Conservation (phyloP, 2,888 invertebrate genomes). For the Limnephilus rhombicus region DNA sequence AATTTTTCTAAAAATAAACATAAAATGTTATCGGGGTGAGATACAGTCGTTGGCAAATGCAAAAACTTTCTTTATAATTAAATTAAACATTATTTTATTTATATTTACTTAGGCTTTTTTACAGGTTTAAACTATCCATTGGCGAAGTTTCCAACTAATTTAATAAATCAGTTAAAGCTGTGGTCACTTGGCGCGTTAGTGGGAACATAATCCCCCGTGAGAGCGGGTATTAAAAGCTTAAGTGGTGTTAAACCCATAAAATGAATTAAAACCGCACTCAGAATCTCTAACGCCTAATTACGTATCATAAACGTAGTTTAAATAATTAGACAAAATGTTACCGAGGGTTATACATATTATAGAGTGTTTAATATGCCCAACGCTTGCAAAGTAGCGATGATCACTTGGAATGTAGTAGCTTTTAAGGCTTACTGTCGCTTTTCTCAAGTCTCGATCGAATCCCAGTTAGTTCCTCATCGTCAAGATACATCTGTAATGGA, state of each 20-base stretch:
- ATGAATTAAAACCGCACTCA: slow-evolving; percentile 24
- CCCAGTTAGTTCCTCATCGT: background rate
- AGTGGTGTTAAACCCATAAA: slow-evolving; percentile 20
- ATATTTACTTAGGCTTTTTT: background rate
- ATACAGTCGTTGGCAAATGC: too few species aligned
- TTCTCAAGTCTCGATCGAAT: background rate
- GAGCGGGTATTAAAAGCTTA: slow-evolving; percentile 27
- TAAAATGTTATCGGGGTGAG: too few species aligned
- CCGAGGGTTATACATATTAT: background rate
- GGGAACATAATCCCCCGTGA: slow-evolving; percentile 20
- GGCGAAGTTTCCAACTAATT: slow-evolving; percentile 5
- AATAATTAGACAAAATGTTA: background rate
- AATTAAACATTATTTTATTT: background rate
- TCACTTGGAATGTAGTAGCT: background rate
- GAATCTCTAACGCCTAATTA: background rate
- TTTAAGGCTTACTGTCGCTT: background rate
- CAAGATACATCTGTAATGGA: too few species aligned
- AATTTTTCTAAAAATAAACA: too few species aligned
- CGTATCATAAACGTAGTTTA: background rate
- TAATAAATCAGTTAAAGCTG: slow-evolving; percentile 21
- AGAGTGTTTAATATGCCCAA: background rate
- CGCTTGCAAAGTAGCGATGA: background rate
- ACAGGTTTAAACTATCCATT: background rate
- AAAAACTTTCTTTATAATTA: too few species aligned
- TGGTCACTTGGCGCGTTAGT: background rate